These are phyloP conservation scores for Discoglossus pictus DNA, from an alignment of 2,797 vertebrate species.

Conservation along the genomic window DNA sequence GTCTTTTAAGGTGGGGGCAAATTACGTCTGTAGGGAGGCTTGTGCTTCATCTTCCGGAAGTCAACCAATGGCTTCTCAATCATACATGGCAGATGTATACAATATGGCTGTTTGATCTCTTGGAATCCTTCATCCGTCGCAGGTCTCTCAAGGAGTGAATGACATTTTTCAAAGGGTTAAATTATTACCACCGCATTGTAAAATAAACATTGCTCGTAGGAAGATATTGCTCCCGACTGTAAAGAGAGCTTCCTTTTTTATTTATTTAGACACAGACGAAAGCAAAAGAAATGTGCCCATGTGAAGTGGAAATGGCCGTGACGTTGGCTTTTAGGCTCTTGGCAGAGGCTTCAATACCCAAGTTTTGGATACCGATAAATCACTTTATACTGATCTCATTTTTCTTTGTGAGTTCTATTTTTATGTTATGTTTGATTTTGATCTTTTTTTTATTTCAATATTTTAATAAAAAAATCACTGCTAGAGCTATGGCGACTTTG, in stretches of 20 bases:
- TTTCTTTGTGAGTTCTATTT: not conserved
- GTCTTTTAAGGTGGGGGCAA: constrained; percentile 63
- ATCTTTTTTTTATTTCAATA: no score
- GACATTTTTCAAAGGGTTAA: constrained; percentile 74
- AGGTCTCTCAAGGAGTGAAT: constrained; percentile 59
- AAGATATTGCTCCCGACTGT: constrained; percentile 68
- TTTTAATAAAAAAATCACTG: no score
- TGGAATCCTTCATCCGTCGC: constrained; percentile 65
- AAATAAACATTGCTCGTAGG: constrained; percentile 68
- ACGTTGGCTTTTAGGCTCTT: constrained; percentile 6
- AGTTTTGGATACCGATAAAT: not conserved
- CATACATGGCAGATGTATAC: constrained; percentile 76
- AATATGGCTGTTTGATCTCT: constrained; percentile 73
- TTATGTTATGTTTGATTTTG: no score
- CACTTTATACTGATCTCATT: constrained; percentile 7
- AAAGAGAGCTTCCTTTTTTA: constrained; percentile 58
- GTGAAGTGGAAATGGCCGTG: constrained; percentile 12
- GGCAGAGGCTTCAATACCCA: constrained; percentile 31
- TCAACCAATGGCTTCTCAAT: constrained; percentile 72
- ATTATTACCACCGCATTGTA: constrained; percentile 71
- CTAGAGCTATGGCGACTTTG: no score
- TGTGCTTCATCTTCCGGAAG: constrained; percentile 67
- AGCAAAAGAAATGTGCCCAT: not conserved
- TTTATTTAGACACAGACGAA: constrained; percentile 10
- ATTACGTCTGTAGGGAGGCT: constrained; percentile 67